These are phyloP conservation scores for Prochilodus magdalenae DNA, from an alignment of 2,113 vertebrate species.

Conservation along the genomic window DNA sequence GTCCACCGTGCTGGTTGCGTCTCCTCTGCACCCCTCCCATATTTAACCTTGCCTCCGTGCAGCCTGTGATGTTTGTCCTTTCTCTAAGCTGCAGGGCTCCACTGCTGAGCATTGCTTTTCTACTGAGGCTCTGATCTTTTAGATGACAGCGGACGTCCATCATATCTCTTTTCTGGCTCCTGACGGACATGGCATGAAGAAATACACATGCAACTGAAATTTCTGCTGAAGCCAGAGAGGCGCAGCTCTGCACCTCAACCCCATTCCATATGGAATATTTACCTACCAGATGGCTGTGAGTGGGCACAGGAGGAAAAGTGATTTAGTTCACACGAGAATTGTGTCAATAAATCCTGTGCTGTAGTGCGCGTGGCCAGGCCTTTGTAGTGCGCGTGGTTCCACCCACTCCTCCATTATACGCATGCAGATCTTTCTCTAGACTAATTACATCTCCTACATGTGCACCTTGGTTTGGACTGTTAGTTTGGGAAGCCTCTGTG, in stretches of 20 bases:
- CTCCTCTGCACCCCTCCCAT: background rate
- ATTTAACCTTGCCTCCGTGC: conserved; percentile 22
- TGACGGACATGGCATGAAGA: conserved; percentile 22
- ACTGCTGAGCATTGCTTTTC: conserved; percentile 25
- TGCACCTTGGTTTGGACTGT: too few species aligned
- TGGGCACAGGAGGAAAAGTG: background rate
- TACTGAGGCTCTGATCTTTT: conserved; percentile 9
- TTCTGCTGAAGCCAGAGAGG: background rate
- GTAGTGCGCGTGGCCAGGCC: too few species aligned
- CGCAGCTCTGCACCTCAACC: background rate
- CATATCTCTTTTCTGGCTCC: background rate
- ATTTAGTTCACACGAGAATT: too few species aligned
- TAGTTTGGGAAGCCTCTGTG: too few species aligned
- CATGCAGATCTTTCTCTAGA: too few species aligned
- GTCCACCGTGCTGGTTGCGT: background rate
- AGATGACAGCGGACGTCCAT: conserved; percentile 35
- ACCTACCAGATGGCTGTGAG: background rate
- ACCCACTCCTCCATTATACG: too few species aligned
- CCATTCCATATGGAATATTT: background rate
- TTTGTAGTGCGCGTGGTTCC: too few species aligned
- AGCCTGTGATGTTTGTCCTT: conserved; percentile 23
- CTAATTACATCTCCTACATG: too few species aligned
- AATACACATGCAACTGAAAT: background rate
- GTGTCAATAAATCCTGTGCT: too few species aligned
- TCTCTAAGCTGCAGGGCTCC: conserved; percentile 1